Conservation (phyloP, 2,888 invertebrate genomes). For the Aspidiotus rigidus region DNA sequence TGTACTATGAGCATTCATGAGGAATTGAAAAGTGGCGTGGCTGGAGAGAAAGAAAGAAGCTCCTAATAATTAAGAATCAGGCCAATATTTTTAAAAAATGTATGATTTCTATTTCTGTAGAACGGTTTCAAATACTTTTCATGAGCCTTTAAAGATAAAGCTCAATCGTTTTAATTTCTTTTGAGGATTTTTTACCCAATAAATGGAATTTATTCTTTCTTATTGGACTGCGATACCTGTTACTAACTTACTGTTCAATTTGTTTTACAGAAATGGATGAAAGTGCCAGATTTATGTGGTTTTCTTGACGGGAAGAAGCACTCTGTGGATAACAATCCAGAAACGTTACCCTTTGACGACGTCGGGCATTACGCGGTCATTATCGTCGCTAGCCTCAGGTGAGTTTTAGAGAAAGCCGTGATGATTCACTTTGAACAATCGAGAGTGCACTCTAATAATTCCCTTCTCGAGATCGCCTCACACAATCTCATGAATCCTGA, state of each 20-base stretch:
- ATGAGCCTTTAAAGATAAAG: background rate
- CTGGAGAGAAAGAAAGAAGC: too few relatives aligned
- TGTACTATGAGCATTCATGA: background rate
- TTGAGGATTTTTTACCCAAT: conserved; percentile 5
- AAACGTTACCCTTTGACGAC: conserved; percentile 88
- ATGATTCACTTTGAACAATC: too few relatives aligned
- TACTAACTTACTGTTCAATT: too few relatives aligned
- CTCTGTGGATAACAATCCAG: conserved; percentile 81
- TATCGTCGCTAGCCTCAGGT: conserved; percentile 86
- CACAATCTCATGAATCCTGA: too few relatives aligned
- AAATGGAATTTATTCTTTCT: too few relatives aligned
- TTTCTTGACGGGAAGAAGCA: conserved; percentile 85
- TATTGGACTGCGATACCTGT: too few relatives aligned
- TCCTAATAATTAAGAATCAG: too few relatives aligned
- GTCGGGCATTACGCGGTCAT: conserved; percentile 88
- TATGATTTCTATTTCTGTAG: too few relatives aligned
- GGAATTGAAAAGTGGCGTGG: too few relatives aligned
- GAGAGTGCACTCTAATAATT: too few relatives aligned
- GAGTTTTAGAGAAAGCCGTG: conserved; percentile 40
- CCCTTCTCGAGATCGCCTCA: too few relatives aligned
- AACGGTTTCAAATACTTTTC: background rate
- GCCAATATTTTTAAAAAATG: background rate
- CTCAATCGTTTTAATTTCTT: background rate
- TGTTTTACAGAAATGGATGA: conserved; percentile 45
- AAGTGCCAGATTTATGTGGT: conserved; percentile 74